Percentiles rank a stretch among this genome's conserved stretches.
Conservation (phyloP, 2,113 vertebrate species). For the Pogona vitticeps region DNA sequence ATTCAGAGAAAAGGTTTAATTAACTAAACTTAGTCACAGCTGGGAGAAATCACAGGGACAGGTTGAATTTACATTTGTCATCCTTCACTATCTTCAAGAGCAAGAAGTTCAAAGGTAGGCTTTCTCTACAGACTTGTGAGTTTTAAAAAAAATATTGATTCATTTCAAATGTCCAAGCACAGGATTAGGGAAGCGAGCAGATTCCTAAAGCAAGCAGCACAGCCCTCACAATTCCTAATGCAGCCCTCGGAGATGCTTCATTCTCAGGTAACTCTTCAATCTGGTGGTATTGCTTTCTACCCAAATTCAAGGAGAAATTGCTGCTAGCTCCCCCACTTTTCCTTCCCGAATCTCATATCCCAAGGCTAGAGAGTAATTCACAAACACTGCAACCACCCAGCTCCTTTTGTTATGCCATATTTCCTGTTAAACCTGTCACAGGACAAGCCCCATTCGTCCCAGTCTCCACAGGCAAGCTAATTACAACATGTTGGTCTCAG, state of each 20-base stretch:
- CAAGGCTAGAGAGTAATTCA: not conserved
- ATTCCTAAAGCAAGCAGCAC: not conserved
- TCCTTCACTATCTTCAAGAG: not conserved
- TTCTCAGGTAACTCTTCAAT: not conserved
- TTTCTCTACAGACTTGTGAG: not conserved
- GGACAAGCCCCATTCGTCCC: not conserved
- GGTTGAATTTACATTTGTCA: not conserved
- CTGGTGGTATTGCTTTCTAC: not conserved
- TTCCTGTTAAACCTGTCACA: not conserved
- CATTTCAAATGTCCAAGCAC: not conserved
- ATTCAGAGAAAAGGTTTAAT: not conserved
- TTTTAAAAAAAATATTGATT: not conserved
- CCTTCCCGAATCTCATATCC: not conserved
- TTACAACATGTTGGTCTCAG: not conserved
- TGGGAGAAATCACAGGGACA: not conserved
- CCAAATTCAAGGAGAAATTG: not conserved
- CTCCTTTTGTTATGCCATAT: not conserved
- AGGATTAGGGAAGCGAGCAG: not conserved
- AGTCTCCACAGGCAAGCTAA: not conserved
- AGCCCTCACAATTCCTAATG: not conserved
- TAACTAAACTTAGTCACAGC: not conserved
- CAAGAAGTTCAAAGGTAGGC: not conserved
- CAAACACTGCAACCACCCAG: too few species aligned
- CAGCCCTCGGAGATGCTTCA: not conserved
- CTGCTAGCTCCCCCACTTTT: not conserved